A percentile compares a stretch with the other conserved stretches of the same genome.
These are phyloP conservation scores for Cybosia mesomella DNA, from an alignment of 2,888 invertebrate genomes.

Conservation along the genomic window DNA sequence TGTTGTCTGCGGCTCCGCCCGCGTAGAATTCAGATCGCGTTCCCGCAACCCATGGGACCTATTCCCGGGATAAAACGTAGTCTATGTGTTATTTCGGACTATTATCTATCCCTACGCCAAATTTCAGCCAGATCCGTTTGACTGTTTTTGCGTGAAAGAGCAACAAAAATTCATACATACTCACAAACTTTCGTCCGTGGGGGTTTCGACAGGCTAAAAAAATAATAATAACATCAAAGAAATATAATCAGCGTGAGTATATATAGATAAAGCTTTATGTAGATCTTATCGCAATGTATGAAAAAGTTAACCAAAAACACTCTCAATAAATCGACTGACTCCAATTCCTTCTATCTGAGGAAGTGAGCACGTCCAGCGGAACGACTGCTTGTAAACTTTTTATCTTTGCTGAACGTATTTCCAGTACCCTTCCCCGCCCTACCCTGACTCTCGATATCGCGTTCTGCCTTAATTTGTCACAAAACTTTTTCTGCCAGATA, in stretches of 20 bases:
- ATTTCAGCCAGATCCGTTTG: too few relatives aligned
- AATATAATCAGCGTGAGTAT: neutral
- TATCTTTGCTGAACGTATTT: constrained; percentile 49
- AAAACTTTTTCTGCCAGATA: constrained; percentile 63
- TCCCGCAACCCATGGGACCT: too few relatives aligned
- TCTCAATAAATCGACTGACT: constrained; percentile 39
- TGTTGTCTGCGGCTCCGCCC: too few relatives aligned
- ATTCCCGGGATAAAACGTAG: too few relatives aligned
- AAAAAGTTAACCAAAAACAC: constrained; percentile 29
- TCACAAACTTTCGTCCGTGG: too few relatives aligned
- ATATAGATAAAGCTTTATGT: neutral
- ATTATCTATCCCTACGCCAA: too few relatives aligned
- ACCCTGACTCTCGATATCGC: constrained; percentile 25
- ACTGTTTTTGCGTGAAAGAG: too few relatives aligned
- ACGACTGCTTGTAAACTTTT: constrained; percentile 49
- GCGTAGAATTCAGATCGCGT: too few relatives aligned
- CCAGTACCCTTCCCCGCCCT: constrained; percentile 36
- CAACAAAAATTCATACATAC: too few relatives aligned
- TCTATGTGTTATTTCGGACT: too few relatives aligned
- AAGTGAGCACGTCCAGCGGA: constrained; percentile 39
- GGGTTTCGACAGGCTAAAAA: too few relatives aligned
- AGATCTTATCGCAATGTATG: neutral
- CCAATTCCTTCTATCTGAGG: constrained; percentile 27
- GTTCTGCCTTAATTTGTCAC: constrained; percentile 77
- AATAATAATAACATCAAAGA: too few relatives aligned